Evolutionary conservation across 1,140 invertebrate genomes (phyloP), one percentile per base, ranked within the genome.

Genomic region (Lerema accius): DNA sequence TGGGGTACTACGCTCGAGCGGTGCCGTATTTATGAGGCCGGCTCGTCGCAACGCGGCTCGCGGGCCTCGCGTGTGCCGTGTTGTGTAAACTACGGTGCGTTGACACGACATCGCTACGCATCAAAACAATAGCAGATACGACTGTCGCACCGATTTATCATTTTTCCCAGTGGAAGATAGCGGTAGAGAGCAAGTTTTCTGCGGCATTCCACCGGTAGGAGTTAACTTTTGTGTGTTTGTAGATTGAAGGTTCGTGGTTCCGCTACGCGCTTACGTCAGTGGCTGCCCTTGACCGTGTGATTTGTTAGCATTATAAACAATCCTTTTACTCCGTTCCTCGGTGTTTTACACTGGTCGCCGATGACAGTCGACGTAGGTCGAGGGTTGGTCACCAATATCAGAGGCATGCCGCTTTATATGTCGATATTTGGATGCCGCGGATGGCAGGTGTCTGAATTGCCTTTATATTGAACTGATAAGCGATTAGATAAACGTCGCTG

Each of bases 381-480:
- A 62, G 56, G 56, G 11, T 43, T 48, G 26, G 43, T 43, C 13
- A 35, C 17, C 13, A 45, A 13, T 55, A 17, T 15, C 26, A 42
- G 17, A 16, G 17, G 37, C 48, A 35, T 45, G 37, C 50, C 17
- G 37, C 50, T 51, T 60, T 32, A 51, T 43, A 40, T 39, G 67
- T 48, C 55, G 39, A 45, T 68, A 37, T 55, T 51, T 45, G 28
- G 55, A 59, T 72, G 19, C 19, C 5, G 63, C 65, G 70, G 67
- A 73, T 70, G 67, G 80, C 78, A 73, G 76, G 75, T 74, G 74
- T 71, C 70, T 69, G 73, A 75, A 82, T 82, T 78, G 74, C 80
- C 80, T 78, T 82, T 75, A 86, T 89, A 89, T 85, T 86, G 76
- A 71, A 70, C 76, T 77, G 84, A 87, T 89, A 89, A 75, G 67